Conservation (phyloP, 2,888 invertebrate genomes). For the Rhamphomyia laevipes region DNA sequence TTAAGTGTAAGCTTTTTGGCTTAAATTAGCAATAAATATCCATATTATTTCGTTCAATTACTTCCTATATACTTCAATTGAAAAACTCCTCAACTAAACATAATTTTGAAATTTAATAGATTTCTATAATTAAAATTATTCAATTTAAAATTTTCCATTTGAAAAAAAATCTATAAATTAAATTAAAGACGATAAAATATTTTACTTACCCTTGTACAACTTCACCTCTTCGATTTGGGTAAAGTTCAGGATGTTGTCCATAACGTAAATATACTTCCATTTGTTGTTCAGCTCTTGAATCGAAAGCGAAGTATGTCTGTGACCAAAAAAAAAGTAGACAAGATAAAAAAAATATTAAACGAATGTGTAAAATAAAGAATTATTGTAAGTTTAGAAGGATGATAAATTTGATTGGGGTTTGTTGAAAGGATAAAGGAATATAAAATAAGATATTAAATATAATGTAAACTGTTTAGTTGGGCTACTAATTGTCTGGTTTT, state of each 20-base stretch:
- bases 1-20: too few relatives aligned
- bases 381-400: not conserved
- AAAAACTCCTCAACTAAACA: too few relatives aligned
- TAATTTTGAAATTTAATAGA: too few relatives aligned
- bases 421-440: too few relatives aligned
- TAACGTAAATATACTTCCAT: constrained; percentile 81
- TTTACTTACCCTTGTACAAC: constrained; percentile 69
- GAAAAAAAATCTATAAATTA: not conserved
- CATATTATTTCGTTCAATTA: too few relatives aligned
- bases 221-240: constrained; percentile 81
- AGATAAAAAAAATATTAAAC: not conserved
- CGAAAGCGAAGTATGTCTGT: constrained; percentile 67
- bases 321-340: not conserved
- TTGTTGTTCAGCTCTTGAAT: constrained; percentile 80
- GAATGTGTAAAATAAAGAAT: constrained; percentile 3
- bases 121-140: too few relatives aligned
- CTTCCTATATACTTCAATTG: too few relatives aligned
- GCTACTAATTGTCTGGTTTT: too few relatives aligned
- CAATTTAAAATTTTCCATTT: not conserved
- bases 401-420: too few relatives aligned
- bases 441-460: too few relatives aligned
- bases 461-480: too few relatives aligned
- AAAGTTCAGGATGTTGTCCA: constrained; percentile 87
- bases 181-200: not conserved
- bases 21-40: too few relatives aligned